Percentiles rank a stretch among this genome's conserved stretches.
Evolutionary conservation across 2,797 vertebrate species (phyloP).

Genomic region (Sparus aurata): DNA sequence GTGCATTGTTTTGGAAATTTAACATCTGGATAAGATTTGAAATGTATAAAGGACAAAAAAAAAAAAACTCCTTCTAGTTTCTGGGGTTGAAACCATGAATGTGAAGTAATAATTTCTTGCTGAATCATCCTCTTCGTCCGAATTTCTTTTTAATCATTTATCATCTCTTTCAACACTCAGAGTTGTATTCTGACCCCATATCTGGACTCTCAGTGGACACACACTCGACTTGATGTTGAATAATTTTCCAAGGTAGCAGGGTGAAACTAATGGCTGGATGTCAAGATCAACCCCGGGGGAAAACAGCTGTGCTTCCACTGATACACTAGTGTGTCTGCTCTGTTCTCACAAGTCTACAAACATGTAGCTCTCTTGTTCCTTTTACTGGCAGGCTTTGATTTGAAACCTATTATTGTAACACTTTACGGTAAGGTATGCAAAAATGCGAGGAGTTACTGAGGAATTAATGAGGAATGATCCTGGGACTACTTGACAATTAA

Average conservation of each 20-base stretch:
- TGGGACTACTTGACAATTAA: no score
- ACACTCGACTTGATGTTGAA: no score
- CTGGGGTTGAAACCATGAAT: neutral
- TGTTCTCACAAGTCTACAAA: neutral
- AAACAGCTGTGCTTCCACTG: neutral
- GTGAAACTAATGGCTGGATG: neutral
- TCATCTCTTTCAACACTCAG: neutral
- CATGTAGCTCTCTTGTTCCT: neutral
- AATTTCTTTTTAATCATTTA: neutral
- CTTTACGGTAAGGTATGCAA: neutral
- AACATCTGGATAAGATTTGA: slow-evolving; percentile 2
- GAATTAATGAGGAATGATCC: no score
- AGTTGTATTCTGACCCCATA: neutral
- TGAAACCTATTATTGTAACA: neutral
- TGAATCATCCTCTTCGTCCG: no score
- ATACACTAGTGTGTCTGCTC: neutral
- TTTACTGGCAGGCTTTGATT: neutral
- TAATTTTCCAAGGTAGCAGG: neutral
- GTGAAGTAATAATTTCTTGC: neutral
- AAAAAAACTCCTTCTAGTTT: neutral
- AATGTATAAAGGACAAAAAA: neutral
- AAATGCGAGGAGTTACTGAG: no score
- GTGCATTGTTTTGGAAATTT: neutral
- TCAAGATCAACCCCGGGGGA: neutral
- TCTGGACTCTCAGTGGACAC: neutral